Evolutionary conservation across 2,113 vertebrate genomes (phyloP).

Genomic region (Dicentrarchus labrax): DNA sequence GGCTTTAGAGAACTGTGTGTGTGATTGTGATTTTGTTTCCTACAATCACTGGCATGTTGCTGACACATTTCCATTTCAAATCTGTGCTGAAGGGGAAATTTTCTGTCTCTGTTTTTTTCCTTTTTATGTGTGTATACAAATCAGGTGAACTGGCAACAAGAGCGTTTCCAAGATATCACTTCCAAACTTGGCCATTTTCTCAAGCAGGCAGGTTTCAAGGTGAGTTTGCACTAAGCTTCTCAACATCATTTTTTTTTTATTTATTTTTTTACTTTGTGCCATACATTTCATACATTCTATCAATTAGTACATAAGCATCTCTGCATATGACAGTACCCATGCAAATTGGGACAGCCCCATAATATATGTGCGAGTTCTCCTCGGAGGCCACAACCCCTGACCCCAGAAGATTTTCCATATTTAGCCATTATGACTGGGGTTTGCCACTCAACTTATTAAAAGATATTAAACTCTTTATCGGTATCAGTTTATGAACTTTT

Average conservation of each 20-base stretch:
- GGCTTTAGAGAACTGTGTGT: background rate
- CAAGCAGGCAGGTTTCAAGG: slow-evolving; percentile 99
- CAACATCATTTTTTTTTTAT: background rate
- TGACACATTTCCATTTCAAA: slow-evolving; percentile 52
- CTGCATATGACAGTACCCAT: no score
- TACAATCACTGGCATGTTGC: slow-evolving; percentile 22
- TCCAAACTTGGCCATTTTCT: slow-evolving; percentile 96
- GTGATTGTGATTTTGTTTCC: slow-evolving; percentile 22
- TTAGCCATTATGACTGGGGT: no score
- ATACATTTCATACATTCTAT: no score
- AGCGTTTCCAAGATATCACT: slow-evolving; percentile 93
- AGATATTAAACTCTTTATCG: background rate
- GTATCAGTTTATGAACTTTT: background rate
- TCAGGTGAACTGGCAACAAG: slow-evolving; percentile 96
- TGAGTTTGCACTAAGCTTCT: slow-evolving; percentile 61
- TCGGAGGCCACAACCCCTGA: no score
- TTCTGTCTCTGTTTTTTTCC: slow-evolving; percentile 25
- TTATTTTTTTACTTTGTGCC: no score
- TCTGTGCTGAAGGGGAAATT: slow-evolving; percentile 31
- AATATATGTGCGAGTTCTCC: no score
- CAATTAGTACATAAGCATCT: no score
- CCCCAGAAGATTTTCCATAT: no score
- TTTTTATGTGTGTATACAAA: slow-evolving; percentile 7
- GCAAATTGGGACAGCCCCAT: no score
- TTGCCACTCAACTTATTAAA: no score